phyloP scores from a whole-genome alignment of 2,888 invertebrate genomes.

The Drosophila melanosoma region DNA sequence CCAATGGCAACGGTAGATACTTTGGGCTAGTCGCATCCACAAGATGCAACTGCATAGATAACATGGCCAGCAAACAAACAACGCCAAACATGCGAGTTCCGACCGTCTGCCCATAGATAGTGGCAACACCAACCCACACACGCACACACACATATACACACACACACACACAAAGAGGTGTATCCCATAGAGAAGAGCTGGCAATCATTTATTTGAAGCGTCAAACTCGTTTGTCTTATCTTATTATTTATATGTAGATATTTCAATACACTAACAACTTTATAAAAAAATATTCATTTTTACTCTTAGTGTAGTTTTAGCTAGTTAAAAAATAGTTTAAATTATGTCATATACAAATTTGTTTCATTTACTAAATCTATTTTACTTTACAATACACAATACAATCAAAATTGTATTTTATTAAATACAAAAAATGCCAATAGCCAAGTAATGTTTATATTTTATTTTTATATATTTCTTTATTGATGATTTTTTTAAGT shows the following conservation, averaged over 20 bases:
- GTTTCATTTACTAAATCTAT: neutral
- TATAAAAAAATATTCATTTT: neutral
- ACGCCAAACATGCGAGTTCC: slow-evolving; percentile 65
- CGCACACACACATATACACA: slow-evolving; percentile 28
- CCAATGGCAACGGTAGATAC: slow-evolving; percentile 43
- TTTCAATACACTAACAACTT: slow-evolving; percentile 42
- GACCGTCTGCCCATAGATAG: slow-evolving; percentile 67
- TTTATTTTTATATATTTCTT: no score
- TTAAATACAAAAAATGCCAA: neutral
- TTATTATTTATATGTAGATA: slow-evolving; percentile 74
- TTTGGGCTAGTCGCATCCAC: slow-evolving; percentile 61
- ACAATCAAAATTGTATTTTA: neutral
- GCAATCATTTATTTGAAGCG: slow-evolving; percentile 81
- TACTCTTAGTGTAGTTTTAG: neutral
- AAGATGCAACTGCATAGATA: slow-evolving; percentile 67
- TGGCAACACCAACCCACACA: slow-evolving; percentile 35
- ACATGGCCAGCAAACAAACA: slow-evolving; percentile 67
- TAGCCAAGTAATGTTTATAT: no score
- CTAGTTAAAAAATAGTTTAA: neutral
- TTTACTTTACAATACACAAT: neutral
- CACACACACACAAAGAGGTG: slow-evolving; percentile 26
- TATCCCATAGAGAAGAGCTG: slow-evolving; percentile 49
- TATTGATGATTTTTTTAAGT: neutral
- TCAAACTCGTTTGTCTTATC: slow-evolving; percentile 81
- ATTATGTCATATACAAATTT: no score